Evolutionary conservation across 2,888 invertebrate genomes (phyloP).

Genomic region (Meganola albula): DNA sequence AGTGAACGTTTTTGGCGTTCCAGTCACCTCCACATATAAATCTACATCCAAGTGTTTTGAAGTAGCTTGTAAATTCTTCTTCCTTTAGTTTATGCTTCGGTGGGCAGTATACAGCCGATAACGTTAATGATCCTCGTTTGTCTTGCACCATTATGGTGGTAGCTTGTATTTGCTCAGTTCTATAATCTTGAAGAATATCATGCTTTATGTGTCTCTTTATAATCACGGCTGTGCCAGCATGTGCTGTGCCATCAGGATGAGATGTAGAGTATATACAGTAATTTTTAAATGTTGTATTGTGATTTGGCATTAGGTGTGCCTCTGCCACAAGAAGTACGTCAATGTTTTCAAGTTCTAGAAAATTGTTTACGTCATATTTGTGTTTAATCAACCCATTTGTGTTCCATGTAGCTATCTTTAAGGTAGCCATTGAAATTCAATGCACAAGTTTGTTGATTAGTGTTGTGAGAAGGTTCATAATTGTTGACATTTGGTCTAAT

Average conservation of each 20-base stretch:
- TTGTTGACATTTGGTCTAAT: constrained; percentile 3
- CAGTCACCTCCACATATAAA: constrained; percentile 10
- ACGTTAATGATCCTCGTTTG: not conserved
- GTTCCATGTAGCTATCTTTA: constrained; percentile 4
- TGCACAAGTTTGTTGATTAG: not conserved
- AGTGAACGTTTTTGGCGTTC: constrained; percentile 10
- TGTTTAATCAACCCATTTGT: not conserved
- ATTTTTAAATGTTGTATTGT: not conserved
- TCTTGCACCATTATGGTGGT: constrained; percentile 4
- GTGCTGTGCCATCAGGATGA: constrained; percentile 3
- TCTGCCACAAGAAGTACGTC: constrained; percentile 1
- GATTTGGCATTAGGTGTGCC: not conserved
- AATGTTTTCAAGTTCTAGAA: not conserved
- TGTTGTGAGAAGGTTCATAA: constrained; percentile 4
- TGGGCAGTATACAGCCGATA: constrained; percentile 8
- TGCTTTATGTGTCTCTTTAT: constrained; percentile 5
- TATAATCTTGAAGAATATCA: constrained; percentile 1
- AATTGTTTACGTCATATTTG: not conserved
- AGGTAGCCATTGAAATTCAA: too few relatives aligned
- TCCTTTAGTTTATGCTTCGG: constrained; percentile 6
- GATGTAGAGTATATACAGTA: not conserved
- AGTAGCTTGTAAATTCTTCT: not conserved
- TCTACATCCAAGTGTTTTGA: not conserved
- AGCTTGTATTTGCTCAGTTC: constrained; percentile 5
- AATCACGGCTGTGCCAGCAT: constrained; percentile 5